A percentile compares a stretch with the other conserved stretches of the same genome.
phyloP scores from a whole-genome alignment of 2,888 invertebrate genomes.

The Agelastica alni region DNA sequence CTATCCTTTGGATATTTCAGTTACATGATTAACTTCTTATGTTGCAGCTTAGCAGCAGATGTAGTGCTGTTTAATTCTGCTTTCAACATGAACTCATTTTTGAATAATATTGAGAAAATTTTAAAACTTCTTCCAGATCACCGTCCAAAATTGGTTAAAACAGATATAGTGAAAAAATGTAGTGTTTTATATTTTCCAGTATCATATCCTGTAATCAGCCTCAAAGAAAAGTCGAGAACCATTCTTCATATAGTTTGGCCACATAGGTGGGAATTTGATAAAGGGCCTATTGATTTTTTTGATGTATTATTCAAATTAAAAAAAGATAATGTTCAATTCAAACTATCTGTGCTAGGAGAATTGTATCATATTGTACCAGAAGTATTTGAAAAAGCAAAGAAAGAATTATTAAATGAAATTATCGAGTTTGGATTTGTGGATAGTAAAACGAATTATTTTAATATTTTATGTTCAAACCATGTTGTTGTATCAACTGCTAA shows the following conservation, averaged over 20 bases:
- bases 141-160: slow-evolving; percentile 61
- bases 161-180: slow-evolving; percentile 64
- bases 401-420: slow-evolving; percentile 58
- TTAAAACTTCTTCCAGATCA: slow-evolving; percentile 70
- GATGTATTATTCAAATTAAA: slow-evolving; percentile 59
- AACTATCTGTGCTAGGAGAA: slow-evolving; percentile 67
- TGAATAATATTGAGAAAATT: slow-evolving; percentile 63
- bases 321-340: slow-evolving; percentile 61
- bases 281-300: slow-evolving; percentile 70
- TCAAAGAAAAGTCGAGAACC: slow-evolving; percentile 24
- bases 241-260: slow-evolving; percentile 71
- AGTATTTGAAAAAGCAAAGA: slow-evolving; percentile 62
- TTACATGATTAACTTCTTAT: too few relatives aligned
- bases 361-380: slow-evolving; percentile 64
- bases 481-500: slow-evolving; percentile 73
- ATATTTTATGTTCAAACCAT: slow-evolving; percentile 62
- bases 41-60: slow-evolving; percentile 72
- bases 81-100: slow-evolving; percentile 70
- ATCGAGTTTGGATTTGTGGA: slow-evolving; percentile 65
- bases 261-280: slow-evolving; percentile 80
- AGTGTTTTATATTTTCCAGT: slow-evolving; percentile 63
- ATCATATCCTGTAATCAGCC: slow-evolving; percentile 34
- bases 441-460: slow-evolving; percentile 62
- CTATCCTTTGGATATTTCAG: too few relatives aligned
- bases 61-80: slow-evolving; percentile 71